A percentile compares a stretch with the other conserved stretches of the same genome.
These are phyloP conservation scores for Hydropsyche betteni DNA, from an alignment of 2,888 invertebrate genomes.

Conservation along the genomic window DNA sequence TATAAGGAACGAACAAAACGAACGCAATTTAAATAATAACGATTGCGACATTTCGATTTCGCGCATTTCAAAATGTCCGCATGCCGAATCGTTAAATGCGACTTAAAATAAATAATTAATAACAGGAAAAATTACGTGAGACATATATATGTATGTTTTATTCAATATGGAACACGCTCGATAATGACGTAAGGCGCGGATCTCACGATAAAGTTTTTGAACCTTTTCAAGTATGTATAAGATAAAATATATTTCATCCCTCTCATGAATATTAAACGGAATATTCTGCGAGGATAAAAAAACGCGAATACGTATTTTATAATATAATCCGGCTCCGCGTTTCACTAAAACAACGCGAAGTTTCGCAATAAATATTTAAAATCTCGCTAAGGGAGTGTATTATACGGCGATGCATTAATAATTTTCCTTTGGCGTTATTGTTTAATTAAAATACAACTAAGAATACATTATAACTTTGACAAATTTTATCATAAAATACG, in stretches of 20 bases:
- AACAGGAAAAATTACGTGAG: too few relatives aligned
- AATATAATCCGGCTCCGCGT: background rate
- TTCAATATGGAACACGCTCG: background rate
- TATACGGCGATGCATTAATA: conserved; percentile 4
- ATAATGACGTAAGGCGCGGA: conserved; percentile 11
- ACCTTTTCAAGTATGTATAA: conserved; percentile 13
- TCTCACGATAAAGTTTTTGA: conserved; percentile 3
- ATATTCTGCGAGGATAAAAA: background rate
- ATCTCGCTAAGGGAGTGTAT: background rate
- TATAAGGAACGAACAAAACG: too few relatives aligned
- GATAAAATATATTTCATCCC: conserved; percentile 6
- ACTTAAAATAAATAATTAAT: too few relatives aligned
- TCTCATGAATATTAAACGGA: conserved; percentile 17
- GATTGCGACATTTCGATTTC: too few relatives aligned
- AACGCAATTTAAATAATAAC: too few relatives aligned
- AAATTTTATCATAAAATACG: too few relatives aligned
- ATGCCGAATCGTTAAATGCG: too few relatives aligned
- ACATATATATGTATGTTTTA: too few relatives aligned
- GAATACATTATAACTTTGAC: too few relatives aligned
- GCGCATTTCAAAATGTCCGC: too few relatives aligned
- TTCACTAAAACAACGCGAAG: conserved; percentile 19
- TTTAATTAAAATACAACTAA: too few relatives aligned
- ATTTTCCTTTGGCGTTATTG: background rate
- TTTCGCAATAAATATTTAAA: conserved; percentile 21
- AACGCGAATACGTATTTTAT: too few relatives aligned